Percentiles rank a stretch among this genome's conserved stretches.
Evolutionary conservation across 2,888 invertebrate species (phyloP).

Genomic region (Siphonodentalium dalli): DNA sequence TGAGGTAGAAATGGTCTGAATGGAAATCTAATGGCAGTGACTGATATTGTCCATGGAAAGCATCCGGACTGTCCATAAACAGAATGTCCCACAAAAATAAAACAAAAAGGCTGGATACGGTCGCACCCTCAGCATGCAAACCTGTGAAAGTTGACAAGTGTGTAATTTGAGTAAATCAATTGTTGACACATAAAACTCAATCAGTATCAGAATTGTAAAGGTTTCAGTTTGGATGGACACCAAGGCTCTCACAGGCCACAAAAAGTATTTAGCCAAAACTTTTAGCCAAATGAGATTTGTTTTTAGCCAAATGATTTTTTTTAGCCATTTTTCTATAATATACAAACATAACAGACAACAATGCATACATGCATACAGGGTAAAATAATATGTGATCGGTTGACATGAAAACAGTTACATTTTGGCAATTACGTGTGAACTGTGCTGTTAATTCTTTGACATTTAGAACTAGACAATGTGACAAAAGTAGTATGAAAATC

Average conservation of each 20-base stretch:
- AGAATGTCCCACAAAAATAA: slow-evolving; percentile 84
- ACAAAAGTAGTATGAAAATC: no score
- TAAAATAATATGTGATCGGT: no score
- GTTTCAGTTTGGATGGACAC: neutral
- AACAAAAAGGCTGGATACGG: slow-evolving; percentile 72
- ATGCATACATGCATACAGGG: neutral
- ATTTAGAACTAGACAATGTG: no score
- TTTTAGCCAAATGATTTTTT: neutral
- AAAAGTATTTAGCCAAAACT: no score
- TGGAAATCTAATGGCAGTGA: slow-evolving; percentile 77
- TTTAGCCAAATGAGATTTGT: no score
- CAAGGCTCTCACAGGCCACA: neutral
- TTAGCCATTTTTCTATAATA: neutral
- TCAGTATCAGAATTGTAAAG: no score
- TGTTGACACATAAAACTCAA: neutral
- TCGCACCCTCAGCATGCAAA: slow-evolving; percentile 77
- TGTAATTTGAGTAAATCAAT: neutral
- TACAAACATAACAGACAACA: neutral
- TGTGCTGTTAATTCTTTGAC: no score
- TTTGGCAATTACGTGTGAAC: no score
- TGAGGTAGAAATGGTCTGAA: slow-evolving; percentile 72
- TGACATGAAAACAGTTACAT: no score
- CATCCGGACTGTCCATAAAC: slow-evolving; percentile 71
- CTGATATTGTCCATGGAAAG: slow-evolving; percentile 75
- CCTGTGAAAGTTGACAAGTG: slow-evolving; percentile 65